Conservation (phyloP, 2,113 vertebrate genomes). For the Lophochroa leadbeateri region DNA sequence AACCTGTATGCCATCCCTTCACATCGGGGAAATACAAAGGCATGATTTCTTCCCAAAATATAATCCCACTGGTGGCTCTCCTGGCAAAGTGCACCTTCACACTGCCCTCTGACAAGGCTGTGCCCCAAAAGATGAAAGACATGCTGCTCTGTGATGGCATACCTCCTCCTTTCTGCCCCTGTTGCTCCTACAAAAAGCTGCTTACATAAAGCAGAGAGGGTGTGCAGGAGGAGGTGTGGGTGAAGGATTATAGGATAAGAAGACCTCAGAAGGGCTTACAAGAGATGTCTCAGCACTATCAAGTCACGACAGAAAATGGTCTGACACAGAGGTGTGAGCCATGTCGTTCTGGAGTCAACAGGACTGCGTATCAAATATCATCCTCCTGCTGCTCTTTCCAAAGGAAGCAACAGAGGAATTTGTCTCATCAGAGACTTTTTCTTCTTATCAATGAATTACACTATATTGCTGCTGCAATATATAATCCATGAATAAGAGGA, state of each 20-base stretch:
- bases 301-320: background rate
- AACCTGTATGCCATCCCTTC: background rate
- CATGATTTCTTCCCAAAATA: background rate
- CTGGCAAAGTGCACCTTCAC: fast-evolving
- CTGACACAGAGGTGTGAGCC: background rate
- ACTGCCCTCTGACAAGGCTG: background rate
- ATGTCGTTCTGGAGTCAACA: background rate
- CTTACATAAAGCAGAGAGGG: background rate
- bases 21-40: background rate
- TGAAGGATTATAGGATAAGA: background rate
- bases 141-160: background rate
- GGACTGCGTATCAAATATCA: background rate
- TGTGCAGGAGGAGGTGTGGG: background rate
- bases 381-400: background rate
- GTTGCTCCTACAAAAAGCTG: background rate
- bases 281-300: background rate
- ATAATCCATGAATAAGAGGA: background rate
- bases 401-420: background rate
- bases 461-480: background rate
- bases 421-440: background rate
- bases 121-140: background rate
- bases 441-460: background rate
- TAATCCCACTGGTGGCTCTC: fast-evolving
- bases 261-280: background rate
- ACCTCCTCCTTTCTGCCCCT: background rate